Percentiles rank a stretch among this genome's conserved stretches.
Evolutionary conservation across 2,113 vertebrate genomes (phyloP).

Genomic region (Hemiprocne comata): DNA sequence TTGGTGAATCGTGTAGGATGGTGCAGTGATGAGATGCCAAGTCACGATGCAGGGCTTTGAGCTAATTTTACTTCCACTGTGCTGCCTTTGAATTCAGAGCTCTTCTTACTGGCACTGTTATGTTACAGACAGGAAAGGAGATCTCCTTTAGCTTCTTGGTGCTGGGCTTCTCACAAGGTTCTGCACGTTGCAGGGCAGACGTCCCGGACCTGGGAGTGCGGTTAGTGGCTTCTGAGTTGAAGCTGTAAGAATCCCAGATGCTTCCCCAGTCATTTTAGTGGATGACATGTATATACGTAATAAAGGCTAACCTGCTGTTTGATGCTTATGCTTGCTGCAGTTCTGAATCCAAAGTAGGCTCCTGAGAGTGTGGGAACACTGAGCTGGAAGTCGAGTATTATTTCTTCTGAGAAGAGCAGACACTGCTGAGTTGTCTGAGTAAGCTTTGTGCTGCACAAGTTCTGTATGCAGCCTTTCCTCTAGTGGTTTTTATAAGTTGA

Average conservation of each 20-base stretch:
- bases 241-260: neutral
- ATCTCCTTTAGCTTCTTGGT: neutral
- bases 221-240: neutral
- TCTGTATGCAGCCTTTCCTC: neutral
- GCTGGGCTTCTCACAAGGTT: neutral
- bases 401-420: neutral
- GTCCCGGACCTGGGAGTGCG: neutral
- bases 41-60: conserved; percentile 45
- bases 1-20: conserved; percentile 19
- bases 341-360: neutral
- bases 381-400: neutral
- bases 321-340: neutral
- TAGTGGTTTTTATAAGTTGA: neutral
- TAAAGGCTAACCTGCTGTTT: neutral
- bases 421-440: neutral
- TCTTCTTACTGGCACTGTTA: neutral
- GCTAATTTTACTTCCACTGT: conserved; percentile 58
- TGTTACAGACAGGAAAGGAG: neutral
- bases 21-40: conserved; percentile 27
- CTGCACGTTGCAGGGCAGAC: neutral
- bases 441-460: neutral
- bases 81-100: conserved; percentile 22
- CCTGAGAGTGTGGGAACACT: neutral
- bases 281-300: neutral
- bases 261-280: neutral